Percentiles rank a stretch among this genome's conserved stretches.
These are phyloP conservation scores for Trididemnum miniatum DNA, from an alignment of 23 tunicate genomes.

Conservation along the genomic window DNA sequence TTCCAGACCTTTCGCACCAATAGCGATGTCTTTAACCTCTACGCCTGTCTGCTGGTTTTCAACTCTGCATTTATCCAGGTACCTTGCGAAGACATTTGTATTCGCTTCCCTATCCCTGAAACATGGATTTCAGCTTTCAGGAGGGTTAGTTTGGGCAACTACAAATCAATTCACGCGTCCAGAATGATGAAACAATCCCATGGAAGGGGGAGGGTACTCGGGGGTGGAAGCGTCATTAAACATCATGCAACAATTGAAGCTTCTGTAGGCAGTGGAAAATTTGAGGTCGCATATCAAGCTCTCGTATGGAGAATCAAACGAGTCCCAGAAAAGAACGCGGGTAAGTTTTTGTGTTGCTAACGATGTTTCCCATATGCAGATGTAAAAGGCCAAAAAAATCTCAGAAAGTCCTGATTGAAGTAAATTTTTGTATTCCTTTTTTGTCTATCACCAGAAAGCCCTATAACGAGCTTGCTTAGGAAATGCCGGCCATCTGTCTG, in stretches of 20 bases:
- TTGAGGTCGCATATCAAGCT: conserved; percentile 75
- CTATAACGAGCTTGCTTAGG: too few species aligned
- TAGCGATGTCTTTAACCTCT: too few species aligned
- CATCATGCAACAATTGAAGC: conserved; percentile 57
- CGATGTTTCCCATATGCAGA: background rate
- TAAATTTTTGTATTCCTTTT: too few species aligned
- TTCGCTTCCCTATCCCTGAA: conserved; percentile 67
- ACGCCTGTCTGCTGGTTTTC: too few species aligned
- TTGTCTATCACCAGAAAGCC: too few species aligned
- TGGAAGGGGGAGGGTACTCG: background rate
- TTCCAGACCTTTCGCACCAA: too few species aligned
- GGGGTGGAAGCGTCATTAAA: background rate
- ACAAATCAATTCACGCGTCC: conserved; percentile 59
- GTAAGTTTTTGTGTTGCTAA: conserved; percentile 12
- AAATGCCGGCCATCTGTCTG: too few species aligned
- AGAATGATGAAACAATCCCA: conserved; percentile 31
- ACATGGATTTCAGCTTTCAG: conserved; percentile 63
- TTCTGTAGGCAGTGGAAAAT: conserved; percentile 78
- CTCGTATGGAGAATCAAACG: conserved; percentile 80
- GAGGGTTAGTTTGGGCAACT: conserved; percentile 30
- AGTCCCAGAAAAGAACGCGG: conserved; percentile 86
- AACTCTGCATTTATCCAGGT: too few species aligned
- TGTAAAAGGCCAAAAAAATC: too few species aligned
- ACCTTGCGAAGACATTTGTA: conserved; percentile 79
- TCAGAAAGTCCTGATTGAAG: too few species aligned